Base-by-base conservation (phyloP, 2,113 vertebrate genomes). In the Halichoerus grypus region DNA sequence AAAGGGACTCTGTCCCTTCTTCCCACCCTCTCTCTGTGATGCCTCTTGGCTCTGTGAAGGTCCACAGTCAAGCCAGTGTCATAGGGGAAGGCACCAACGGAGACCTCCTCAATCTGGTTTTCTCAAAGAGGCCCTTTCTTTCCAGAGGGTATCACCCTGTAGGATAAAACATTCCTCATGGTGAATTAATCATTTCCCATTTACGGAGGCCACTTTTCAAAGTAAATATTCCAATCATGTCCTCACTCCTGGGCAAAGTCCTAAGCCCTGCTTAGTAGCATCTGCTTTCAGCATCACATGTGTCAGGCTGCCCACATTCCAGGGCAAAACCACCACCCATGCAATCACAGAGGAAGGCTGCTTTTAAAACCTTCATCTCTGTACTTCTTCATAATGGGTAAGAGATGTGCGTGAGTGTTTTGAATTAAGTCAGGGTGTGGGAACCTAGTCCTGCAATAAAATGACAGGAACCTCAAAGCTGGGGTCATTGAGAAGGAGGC, bases 111-210 rank as follows among this genome's bases (percentile, higher is more conserved):
- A 72, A 18, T 77, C 55, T 59, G n/a, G 21, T 87, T 87, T 95
- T 67, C 93, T 96, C 97, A 86, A 39, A 77, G 76, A 49, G 76
- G 26, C 81, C 82, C 84, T 90, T 94, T 92, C 76, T 96, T 90
- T 96, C 94, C 97, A 74, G 69, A 95, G 87, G 90, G 83, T 61
- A 46, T 92, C 55, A 39, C 92, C 69, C 88, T 39, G 59, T 42
- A 51, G 96, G 94, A 74, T 77, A 88, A 77, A 91, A 94, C 84
- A 95, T 97, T 96, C 97, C 97, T 95, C 87, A 10, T 79, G 90
- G 90, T 63, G 97, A 97, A 97, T 98, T 98, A 98, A 98, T 97
- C 97, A 98, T 94, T 98, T 96, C 97, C 97, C 96, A 97, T 92
- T 80, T 59, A 86, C 26, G 0, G 65, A 94, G 93, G 67, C 88